Evolutionary conservation across 2,888 invertebrate species (phyloP).

Genomic region (Agonopterix heracliana): DNA sequence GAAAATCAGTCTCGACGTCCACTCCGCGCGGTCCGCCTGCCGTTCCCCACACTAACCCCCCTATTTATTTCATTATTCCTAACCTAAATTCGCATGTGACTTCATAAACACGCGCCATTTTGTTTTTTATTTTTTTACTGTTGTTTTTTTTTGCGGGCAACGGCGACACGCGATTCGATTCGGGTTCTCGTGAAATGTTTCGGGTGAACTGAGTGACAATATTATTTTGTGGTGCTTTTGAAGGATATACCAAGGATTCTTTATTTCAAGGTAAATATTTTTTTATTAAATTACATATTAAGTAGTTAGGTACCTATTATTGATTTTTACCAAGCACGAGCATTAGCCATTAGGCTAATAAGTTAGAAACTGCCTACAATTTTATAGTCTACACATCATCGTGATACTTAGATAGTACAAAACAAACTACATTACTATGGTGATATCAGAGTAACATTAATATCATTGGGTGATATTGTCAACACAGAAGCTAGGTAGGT

Average conservation of each 20-base stretch:
- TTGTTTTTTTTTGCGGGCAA: conserved; percentile 39
- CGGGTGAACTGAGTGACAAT: conserved; percentile 38
- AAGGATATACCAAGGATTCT: conserved; percentile 50
- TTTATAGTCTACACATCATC: too few species aligned
- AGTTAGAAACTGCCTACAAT: too few species aligned
- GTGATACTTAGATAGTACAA: too few species aligned
- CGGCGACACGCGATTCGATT: conserved; percentile 42
- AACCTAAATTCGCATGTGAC: conserved; percentile 27
- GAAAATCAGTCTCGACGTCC: conserved; percentile 73
- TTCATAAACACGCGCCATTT: conserved; percentile 21
- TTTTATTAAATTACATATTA: conserved; percentile 20
- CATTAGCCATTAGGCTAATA: too few species aligned
- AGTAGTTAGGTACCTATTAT: neutral
- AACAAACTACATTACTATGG: too few species aligned
- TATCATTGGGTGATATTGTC: too few species aligned
- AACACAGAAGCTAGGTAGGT: too few species aligned
- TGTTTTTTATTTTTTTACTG: conserved; percentile 22
- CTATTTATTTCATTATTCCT: conserved; percentile 8
- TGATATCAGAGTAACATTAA: too few species aligned
- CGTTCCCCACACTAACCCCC: conserved; percentile 38
- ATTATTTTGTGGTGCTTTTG: conserved; percentile 32
- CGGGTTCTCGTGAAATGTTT: conserved; percentile 35
- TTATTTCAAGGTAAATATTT: conserved; percentile 30
- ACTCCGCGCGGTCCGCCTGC: conserved; percentile 76
- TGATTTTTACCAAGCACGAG: too few species aligned